Evolutionary conservation across 2,888 invertebrate species (phyloP).

Genomic region (Trichopria drosophilae): DNA sequence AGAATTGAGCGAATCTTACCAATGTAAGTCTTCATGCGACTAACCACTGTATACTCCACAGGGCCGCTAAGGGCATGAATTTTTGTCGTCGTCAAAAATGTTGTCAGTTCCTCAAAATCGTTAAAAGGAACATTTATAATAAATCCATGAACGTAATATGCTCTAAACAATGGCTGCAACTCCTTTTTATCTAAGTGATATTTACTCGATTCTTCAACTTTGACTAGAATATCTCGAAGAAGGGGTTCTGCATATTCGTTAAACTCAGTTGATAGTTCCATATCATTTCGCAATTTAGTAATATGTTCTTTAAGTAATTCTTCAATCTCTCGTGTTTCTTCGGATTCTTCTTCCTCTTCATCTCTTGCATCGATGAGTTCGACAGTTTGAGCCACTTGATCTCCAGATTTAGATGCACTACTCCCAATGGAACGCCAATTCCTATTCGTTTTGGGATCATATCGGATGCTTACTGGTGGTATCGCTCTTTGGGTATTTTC

Average conservation of each 20-base stretch:
- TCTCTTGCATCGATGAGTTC: conserved; percentile 40
- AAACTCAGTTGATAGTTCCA: conserved; percentile 49
- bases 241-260: conserved; percentile 51
- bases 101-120: conserved; percentile 43
- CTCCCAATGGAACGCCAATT: conserved; percentile 50
- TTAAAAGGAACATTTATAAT: conserved; percentile 48
- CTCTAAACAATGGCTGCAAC: conserved; percentile 50
- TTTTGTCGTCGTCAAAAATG: conserved; percentile 49
- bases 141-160: conserved; percentile 53
- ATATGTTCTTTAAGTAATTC: conserved; percentile 47
- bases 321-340: conserved; percentile 43
- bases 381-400: conserved; percentile 43
- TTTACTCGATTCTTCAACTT: conserved; percentile 37
- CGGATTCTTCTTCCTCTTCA: conserved; percentile 37
- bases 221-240: conserved; percentile 44
- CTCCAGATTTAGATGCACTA: conserved; percentile 28
- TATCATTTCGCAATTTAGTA: conserved; percentile 45
- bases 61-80: conserved; percentile 50
- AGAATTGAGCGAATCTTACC: conserved; percentile 52
- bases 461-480: conserved; percentile 47
- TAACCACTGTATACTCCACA: conserved; percentile 52
- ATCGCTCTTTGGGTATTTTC: conserved; percentile 50
- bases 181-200: conserved; percentile 47
- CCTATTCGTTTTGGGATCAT: conserved; percentile 46
- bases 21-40: conserved; percentile 47